Evolutionary conservation across 2,797 vertebrate genomes (phyloP), one percentile per base, ranked within the genome.

Genomic region (Hydrolagus colliei): DNA sequence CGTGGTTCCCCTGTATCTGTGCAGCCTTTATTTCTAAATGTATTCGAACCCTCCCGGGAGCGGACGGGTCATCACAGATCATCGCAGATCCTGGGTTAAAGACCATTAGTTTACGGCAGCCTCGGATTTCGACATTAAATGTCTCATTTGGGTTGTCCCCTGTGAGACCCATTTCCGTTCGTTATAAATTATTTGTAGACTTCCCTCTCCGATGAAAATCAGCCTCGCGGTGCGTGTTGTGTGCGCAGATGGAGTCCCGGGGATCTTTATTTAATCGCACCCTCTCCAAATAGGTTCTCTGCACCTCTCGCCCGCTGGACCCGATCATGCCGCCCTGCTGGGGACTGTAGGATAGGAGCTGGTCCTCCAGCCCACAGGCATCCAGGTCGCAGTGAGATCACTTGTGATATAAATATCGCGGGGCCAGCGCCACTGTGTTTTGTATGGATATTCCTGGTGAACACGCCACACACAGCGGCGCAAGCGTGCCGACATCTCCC

Each of bases 351-450:
- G 90, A 89, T 88, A 90, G 85, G 87, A 82, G 73, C 89, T 89
- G 89, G 91, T 91, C 90, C 91, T 91, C 91, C 90, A 91, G 91
- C 90, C 90, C 90, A 90, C 91, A 90, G 93, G 93, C 93, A 93
- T 90, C 93, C 93, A 90, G 88, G 71, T 89, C 91, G 93, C 90
- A 90, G 93, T 96, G 96, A 96, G 95, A 92, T 97, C 96, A 96
- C 91, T 90, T 91, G 89, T 90, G 95, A 95, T 96, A 97, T 96
- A 97, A 97, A 98, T 97, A 98, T 94, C 95, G 91, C 91, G 59
- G 89, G 88, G 91, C 93, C 93, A 88, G 92, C 89, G 89, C 91
- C 92, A 90, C 92, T 87, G 88, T 90, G 90, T 90, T 77, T 90
- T 88, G 90, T 90, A 90, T 91, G 91, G 92, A 92, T 92, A 93